phyloP scores from a whole-genome alignment of 2,888 invertebrate genomes.

The Drosophila falleni region DNA sequence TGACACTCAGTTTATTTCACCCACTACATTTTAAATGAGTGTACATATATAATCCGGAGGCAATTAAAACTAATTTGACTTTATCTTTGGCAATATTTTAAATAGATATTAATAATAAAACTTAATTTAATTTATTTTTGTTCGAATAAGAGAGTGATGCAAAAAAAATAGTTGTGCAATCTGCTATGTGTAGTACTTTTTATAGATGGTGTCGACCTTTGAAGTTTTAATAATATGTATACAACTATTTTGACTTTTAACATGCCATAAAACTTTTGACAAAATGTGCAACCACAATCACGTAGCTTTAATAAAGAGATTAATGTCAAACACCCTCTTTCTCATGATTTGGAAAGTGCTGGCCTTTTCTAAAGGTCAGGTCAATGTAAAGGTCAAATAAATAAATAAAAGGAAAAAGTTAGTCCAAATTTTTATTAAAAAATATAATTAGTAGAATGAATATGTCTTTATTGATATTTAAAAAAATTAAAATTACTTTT shows the following conservation, averaged over 20 bases:
- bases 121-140: background rate
- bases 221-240: slow-evolving; percentile 1
- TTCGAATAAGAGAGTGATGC: background rate
- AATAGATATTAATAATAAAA: no score
- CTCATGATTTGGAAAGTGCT: slow-evolving; percentile 41
- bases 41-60: no score
- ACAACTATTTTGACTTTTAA: slow-evolving; percentile 27
- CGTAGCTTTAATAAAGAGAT: slow-evolving; percentile 50
- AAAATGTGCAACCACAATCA: slow-evolving; percentile 66
- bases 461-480: no score
- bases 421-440: no score
- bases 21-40: no score
- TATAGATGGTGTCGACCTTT: slow-evolving; percentile 9
- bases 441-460: no score
- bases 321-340: slow-evolving; percentile 27
- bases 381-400: slow-evolving; percentile 72
- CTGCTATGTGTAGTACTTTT: background rate
- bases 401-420: background rate
- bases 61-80: no score
- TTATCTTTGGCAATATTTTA: no score
- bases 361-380: slow-evolving; percentile 51
- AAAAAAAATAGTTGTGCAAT: slow-evolving; percentile 11
- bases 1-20: no score
- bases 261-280: slow-evolving; percentile 32
- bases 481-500: no score